Evolutionary conservation across 1,140 invertebrate species (phyloP), one percentile per base, ranked within the genome.

Genomic region (Piezodorus guildinii): DNA sequence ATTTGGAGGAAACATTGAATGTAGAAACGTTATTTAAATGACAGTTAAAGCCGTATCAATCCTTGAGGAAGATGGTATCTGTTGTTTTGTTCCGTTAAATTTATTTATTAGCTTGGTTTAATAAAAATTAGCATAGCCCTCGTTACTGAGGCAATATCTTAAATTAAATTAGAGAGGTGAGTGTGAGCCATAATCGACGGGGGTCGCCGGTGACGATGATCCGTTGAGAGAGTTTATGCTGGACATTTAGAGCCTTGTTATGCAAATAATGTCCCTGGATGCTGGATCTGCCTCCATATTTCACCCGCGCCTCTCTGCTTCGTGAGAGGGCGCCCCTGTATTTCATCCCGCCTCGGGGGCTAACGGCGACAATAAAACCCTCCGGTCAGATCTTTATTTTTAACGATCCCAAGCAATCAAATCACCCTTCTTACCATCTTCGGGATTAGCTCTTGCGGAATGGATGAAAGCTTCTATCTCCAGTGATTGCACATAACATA

Each of bases 191-290:
- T 1, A 1, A 39, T 39, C 34, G 34, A 39, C 34, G 34, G 34
- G 34, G 34, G 34, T 5, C 9, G 21, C 16, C 30, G 3, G 14
- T 56, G 23, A 39, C 34, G 34, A 45, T 61, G 60, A 61, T 61
- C 44, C 44, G 60, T 61, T 46, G 39, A 17, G 23, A 56, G 23
- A 61, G 17, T 44, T 61, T 61, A 44, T 61, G 60, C 44, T 23
- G 39, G 60, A 61, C 39, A 44, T 61, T 61, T 61, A 61, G 39
- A 23, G 39, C 25, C 60, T 61, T 61, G 60, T 61, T 61, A 61
- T 61, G 60, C 25, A 61, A 61, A 61, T 61, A 61, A 10, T 23
- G 23, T 16, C 52, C 15, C 19, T 25, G 21, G 3, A 3, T 56
- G 46, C n/a, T 8, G 19, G 46, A 17, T 21, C 46, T 49, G 52